Conservation (phyloP, 2,888 invertebrate species). For the Tipula lateralis region DNA sequence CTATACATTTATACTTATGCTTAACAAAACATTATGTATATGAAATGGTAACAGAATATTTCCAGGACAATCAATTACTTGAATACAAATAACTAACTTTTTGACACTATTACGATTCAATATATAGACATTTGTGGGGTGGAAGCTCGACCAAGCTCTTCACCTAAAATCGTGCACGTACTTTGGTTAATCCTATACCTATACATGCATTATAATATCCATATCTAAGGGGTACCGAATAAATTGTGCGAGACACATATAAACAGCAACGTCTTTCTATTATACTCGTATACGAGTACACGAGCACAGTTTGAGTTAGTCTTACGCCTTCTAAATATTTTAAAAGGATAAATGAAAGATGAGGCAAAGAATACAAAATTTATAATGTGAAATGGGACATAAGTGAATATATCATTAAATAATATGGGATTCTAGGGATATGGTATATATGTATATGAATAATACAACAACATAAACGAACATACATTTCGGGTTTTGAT, state of each 20-base stretch:
- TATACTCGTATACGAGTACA: background rate
- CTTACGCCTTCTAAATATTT: background rate
- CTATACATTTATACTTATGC: background rate
- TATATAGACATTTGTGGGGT: background rate
- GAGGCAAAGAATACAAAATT: background rate
- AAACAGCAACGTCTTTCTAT: background rate
- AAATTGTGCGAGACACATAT: background rate
- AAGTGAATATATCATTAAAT: constrained; percentile 1
- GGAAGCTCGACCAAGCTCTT: no score
- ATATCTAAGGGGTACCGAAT: background rate
- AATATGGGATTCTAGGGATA: background rate
- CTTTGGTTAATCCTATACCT: background rate
- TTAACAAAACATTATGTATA: background rate
- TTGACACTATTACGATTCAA: background rate
- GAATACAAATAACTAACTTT: no score
- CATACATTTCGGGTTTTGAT: background rate
- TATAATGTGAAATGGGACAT: background rate
- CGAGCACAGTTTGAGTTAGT: background rate
- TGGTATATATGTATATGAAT: background rate
- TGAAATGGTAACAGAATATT: background rate
- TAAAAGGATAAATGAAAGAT: background rate
- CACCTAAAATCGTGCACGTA: background rate
- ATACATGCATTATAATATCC: no score
- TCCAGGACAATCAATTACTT: background rate
- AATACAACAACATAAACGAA: background rate